phyloP scores from a whole-genome alignment of 2,797 vertebrate genomes.

The Lutjanus campechanus region DNA sequence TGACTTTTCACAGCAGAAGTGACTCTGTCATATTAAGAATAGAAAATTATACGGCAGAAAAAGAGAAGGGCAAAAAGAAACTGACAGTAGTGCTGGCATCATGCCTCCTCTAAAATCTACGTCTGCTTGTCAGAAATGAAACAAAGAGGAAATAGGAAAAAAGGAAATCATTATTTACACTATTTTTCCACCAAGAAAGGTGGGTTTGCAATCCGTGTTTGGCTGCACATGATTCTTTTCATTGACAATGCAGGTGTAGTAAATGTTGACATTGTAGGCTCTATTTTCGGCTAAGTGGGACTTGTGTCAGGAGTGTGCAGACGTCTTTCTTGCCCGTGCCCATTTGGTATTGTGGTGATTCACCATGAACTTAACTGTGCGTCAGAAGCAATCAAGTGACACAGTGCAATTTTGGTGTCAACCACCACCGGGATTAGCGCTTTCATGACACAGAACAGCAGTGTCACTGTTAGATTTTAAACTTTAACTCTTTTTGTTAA shows the following conservation, averaged over 20 bases:
- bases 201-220: constrained; percentile 33
- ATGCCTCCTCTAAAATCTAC: constrained; percentile 38
- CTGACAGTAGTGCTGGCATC: constrained; percentile 41
- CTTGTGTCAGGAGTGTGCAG: constrained; percentile 19
- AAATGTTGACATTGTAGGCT: constrained; percentile 34
- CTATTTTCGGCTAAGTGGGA: constrained; percentile 40
- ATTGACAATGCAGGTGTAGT: constrained; percentile 14
- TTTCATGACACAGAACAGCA: constrained; percentile 35
- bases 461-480: constrained; percentile 33
- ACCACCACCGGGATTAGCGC: constrained; percentile 27
- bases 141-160: constrained; percentile 25
- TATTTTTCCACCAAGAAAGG: constrained; percentile 12
- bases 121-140: constrained; percentile 45
- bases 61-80: constrained; percentile 36
- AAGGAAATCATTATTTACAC: constrained; percentile 35
- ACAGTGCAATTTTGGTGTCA: constrained; percentile 55
- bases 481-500: constrained; percentile 34
- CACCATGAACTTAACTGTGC: constrained; percentile 39
- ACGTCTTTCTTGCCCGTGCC: constrained; percentile 17
- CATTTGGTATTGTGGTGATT: constrained; percentile 32
- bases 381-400: constrained; percentile 47
- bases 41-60: constrained; percentile 46
- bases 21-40: constrained; percentile 48
- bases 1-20: constrained; percentile 48
- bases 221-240: constrained; percentile 32